These are phyloP conservation scores for Montipora sp. DNA, from an alignment of 64 coral and sea anemone species.

Conservation along the genomic window DNA sequence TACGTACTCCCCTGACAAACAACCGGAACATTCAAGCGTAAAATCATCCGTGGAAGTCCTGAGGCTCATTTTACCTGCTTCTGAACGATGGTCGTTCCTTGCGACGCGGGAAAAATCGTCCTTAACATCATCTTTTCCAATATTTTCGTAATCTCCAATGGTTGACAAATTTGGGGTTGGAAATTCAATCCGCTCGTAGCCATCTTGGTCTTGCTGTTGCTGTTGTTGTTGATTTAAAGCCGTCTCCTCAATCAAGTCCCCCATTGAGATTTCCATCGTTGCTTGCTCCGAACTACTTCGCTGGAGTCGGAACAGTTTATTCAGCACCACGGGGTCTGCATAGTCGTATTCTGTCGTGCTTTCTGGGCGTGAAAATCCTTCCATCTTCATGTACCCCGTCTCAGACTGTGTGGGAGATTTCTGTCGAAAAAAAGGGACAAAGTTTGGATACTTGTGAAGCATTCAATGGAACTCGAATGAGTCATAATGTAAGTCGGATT, in stretches of 20 bases:
- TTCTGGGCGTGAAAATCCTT: background rate
- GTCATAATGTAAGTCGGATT: too few species aligned
- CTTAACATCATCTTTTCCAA: background rate
- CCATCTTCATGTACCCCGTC: slow-evolving; percentile 5
- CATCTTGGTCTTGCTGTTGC: background rate
- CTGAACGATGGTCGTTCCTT: background rate
- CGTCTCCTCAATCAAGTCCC: background rate
- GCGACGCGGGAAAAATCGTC: background rate
- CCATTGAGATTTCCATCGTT: background rate
- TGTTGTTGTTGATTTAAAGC: background rate
- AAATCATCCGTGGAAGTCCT: background rate
- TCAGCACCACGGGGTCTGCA: background rate
- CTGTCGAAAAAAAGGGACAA: background rate
- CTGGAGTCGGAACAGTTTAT: slow-evolving; percentile 10
- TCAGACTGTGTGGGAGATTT: background rate
- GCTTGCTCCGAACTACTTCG: background rate
- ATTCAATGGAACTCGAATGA: background rate
- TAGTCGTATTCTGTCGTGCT: slow-evolving; percentile 17
- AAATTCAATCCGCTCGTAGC: background rate
- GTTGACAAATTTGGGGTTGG: background rate
- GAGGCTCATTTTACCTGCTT: background rate
- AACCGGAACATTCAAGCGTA: background rate
- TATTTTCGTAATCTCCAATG: background rate
- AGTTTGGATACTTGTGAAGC: background rate
- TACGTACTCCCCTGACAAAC: background rate